Evolutionary conservation across 2,113 vertebrate genomes (phyloP), one percentile per base, ranked within the genome.

Genomic region (Ellobius talpinus): DNA sequence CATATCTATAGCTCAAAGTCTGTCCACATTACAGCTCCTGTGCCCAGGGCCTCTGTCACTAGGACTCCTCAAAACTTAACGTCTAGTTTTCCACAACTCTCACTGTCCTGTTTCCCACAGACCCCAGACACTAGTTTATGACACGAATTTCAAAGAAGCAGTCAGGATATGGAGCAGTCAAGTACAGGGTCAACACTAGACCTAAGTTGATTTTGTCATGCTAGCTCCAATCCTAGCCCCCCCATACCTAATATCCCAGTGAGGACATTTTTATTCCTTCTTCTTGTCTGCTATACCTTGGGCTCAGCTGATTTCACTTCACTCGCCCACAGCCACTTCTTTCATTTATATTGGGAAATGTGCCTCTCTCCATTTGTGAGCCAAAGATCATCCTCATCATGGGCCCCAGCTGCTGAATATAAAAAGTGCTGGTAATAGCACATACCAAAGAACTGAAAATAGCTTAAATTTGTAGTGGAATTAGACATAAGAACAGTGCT

Each of bases 401-500:
- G 55, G 85, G 55, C 42, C 47, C 65, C 74, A 55, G 68, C 85
- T 95, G 72, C 68, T 93, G 42, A 94, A 70, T 84, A 45, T 47
- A 73, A 95, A 39, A 81, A 92, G 68, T n/a, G 63, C 74, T 90
- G 63, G 47, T 74, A 93, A 55, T 85, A 84, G 81, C 24, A 92
- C 65, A 29, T 70, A 77, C 92, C 96, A 79, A 91, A 95, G 76
- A 95, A 89, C 90, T 91, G 90, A 63, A 97, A 93, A 94, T 91
- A 81, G 87, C 42, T 95, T 86, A 89, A 95, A 93, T 94, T 45
- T 84, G 66, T 58, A 87, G 45, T 89, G 73, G 91, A 93, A 96
- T 96, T 93, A 97, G 58, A 89, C n/a, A 66, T 81, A 89, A 97
- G 92, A 94, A 93, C 61, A 91, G 65, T 90, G 73, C 73, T 61